Evolutionary conservation across 1,140 invertebrate genomes (phyloP).

Genomic region (Tetragonula clypearis): DNA sequence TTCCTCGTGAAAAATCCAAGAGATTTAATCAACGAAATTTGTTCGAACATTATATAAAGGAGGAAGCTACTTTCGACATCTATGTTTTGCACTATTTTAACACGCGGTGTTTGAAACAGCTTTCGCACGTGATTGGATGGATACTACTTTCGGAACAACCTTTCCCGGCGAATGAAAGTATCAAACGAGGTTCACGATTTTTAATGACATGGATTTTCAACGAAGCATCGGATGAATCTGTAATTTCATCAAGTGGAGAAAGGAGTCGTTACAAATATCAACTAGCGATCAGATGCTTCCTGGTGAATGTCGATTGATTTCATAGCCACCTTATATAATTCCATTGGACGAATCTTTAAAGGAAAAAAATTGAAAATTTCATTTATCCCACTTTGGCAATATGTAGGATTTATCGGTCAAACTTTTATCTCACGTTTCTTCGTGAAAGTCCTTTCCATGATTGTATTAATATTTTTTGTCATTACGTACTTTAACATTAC

Average conservation of each 20-base stretch:
- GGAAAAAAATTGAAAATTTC: background rate
- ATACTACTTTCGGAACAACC: background rate
- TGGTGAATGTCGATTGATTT: conserved; percentile 37
- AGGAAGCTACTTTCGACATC: background rate
- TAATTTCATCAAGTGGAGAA: conserved; percentile 13
- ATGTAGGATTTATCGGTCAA: too few relatives aligned
- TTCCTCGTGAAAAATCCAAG: too few relatives aligned
- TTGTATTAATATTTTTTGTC: too few relatives aligned
- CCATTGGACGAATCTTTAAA: too few relatives aligned
- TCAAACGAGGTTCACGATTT: background rate
- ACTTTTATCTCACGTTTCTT: too few relatives aligned
- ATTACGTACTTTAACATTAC: too few relatives aligned
- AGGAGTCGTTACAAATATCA: conserved; percentile 8
- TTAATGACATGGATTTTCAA: background rate
- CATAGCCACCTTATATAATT: background rate
- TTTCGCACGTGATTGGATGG: background rate
- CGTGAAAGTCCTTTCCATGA: too few relatives aligned
- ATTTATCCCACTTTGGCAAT: background rate
- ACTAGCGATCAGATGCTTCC: conserved; percentile 19
- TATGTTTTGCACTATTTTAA: background rate
- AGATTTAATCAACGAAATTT: too few relatives aligned
- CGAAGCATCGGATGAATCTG: background rate
- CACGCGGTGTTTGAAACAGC: background rate
- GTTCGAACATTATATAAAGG: background rate
- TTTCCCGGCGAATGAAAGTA: conserved; percentile 7